Conservation (phyloP, 2,113 vertebrate genomes). For the Dasyurus viverrinus region DNA sequence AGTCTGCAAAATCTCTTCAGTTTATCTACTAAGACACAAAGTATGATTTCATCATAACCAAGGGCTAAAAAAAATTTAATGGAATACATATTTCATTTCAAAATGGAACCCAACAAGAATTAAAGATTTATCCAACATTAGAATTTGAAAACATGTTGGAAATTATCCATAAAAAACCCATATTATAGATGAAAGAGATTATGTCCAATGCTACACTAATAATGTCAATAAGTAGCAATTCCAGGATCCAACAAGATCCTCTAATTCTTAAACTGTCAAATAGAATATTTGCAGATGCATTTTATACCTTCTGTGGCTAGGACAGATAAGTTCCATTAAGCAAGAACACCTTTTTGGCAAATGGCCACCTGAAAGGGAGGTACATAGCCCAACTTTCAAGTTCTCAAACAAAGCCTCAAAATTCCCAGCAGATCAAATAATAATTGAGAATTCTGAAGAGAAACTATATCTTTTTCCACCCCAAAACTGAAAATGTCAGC, state of each 20-base stretch:
- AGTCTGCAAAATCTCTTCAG: background rate
- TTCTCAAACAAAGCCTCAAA: background rate
- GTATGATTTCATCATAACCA: background rate
- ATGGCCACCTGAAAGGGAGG: background rate
- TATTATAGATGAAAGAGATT: background rate
- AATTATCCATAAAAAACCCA: background rate
- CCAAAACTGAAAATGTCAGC: background rate
- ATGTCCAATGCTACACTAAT: background rate
- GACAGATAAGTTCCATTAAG: background rate
- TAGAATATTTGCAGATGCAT: background rate
- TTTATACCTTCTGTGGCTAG: background rate
- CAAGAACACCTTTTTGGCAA: background rate
- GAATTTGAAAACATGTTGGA: background rate
- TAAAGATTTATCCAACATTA: background rate
- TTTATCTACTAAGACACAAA: background rate
- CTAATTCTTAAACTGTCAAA: background rate
- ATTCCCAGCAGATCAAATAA: background rate
- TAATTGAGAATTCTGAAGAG: background rate
- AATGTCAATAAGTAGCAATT: background rate
- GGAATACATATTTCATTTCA: background rate
- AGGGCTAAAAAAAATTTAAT: background rate
- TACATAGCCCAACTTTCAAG: background rate
- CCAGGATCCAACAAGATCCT: background rate
- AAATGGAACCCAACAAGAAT: background rate
- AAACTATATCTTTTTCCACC: background rate